Conservation (phyloP, 2,888 invertebrate genomes). For the Zhuqinia jingwanae region DNA sequence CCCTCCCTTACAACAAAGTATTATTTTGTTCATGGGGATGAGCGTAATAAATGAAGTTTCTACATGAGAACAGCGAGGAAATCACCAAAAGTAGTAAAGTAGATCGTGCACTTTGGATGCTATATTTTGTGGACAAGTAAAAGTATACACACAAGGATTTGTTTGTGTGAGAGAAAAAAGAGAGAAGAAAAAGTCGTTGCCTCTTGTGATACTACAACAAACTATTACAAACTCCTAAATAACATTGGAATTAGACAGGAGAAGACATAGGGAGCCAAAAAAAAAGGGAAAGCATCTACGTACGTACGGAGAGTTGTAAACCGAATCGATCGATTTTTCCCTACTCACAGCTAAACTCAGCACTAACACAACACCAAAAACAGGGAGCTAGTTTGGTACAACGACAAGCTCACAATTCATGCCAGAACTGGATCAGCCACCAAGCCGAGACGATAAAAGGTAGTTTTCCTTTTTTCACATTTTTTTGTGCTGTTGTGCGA, state of each 20-base stretch:
- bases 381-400: slow-evolving; percentile 5
- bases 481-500: not conserved
- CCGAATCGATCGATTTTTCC: slow-evolving; percentile 59
- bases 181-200: slow-evolving; percentile 44
- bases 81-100: not conserved
- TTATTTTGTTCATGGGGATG: no score
- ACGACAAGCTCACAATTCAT: slow-evolving; percentile 37
- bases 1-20: no score
- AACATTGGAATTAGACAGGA: slow-evolving; percentile 45
- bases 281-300: slow-evolving; percentile 43
- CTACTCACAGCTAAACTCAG: slow-evolving; percentile 26
- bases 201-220: slow-evolving; percentile 31
- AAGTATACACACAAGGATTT: not conserved
- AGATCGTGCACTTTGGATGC: not conserved
- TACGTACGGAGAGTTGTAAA: slow-evolving; percentile 20
- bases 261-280: slow-evolving; percentile 32
- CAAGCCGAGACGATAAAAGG: slow-evolving; percentile 49
- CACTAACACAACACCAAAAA: not conserved
- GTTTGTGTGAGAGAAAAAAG: not conserved
- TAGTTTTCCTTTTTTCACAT: not conserved
- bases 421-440: slow-evolving; percentile 70
- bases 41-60: not conserved
- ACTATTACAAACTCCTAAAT: slow-evolving; percentile 36
- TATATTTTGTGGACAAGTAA: not conserved
- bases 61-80: slow-evolving; percentile 29